Conservation (phyloP, 2,888 invertebrate species). For the Netelia virgata region DNA sequence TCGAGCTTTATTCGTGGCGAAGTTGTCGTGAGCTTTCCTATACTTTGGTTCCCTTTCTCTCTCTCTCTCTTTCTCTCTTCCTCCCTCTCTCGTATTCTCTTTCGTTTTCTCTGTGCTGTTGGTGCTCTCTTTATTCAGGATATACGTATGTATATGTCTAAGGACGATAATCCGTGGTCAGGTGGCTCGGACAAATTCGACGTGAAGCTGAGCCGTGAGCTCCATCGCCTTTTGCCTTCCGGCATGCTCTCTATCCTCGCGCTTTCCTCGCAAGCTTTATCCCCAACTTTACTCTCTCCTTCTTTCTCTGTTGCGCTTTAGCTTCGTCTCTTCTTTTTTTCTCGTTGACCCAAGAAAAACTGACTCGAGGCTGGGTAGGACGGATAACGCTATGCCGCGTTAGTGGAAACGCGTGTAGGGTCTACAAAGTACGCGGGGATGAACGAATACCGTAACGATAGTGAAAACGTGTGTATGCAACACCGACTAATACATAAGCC, state of each 20-base stretch:
- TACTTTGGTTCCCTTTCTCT: background rate
- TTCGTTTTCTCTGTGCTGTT: background rate
- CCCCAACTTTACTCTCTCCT: background rate
- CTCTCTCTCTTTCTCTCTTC: too few relatives aligned
- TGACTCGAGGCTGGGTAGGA: conserved; percentile 17
- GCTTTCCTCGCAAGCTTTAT: conserved; percentile 36
- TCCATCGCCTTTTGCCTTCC: conserved; percentile 36
- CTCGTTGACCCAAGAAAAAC: conserved; percentile 26
- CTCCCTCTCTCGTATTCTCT: background rate
- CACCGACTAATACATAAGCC: background rate
- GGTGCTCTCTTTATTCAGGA: background rate
- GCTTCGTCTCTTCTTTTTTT: background rate
- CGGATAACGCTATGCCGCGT: background rate
- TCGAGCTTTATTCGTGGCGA: conserved; percentile 57
- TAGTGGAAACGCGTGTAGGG: conserved; percentile 32
- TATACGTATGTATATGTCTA: conserved; percentile 36
- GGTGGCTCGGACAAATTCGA: conserved; percentile 51
- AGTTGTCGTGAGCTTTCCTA: conserved; percentile 49
- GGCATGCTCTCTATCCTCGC: conserved; percentile 22
- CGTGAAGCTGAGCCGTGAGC: conserved; percentile 22
- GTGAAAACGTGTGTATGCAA: conserved; percentile 33
- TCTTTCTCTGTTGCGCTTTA: background rate
- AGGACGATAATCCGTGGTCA: conserved; percentile 55
- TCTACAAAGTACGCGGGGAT: background rate
- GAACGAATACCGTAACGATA: background rate